Evolutionary conservation across 2,797 vertebrate genomes (phyloP).

Genomic region (Sciurus carolinensis): DNA sequence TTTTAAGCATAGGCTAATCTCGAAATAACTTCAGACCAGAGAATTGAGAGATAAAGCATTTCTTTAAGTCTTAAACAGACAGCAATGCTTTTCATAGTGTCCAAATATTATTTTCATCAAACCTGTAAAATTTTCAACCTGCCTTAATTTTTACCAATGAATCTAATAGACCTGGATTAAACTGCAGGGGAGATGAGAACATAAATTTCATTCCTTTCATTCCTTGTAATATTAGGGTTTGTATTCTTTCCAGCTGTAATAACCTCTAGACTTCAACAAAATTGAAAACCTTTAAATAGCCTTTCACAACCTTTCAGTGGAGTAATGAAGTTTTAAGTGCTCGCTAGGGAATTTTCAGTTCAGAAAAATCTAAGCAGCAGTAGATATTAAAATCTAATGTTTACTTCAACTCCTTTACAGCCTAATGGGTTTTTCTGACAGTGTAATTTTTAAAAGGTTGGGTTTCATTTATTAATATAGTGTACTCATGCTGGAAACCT

Average conservation of each 20-base stretch:
- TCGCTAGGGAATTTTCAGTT: slow-evolving; percentile 91
- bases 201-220: slow-evolving; percentile 92
- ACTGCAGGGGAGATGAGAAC: slow-evolving; percentile 89
- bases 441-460: slow-evolving; percentile 91
- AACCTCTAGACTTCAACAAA: slow-evolving; percentile 92
- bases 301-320: slow-evolving; percentile 91
- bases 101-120: slow-evolving; percentile 89
- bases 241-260: slow-evolving; percentile 91
- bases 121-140: slow-evolving; percentile 86
- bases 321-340: slow-evolving; percentile 93
- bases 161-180: slow-evolving; percentile 91
- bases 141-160: slow-evolving; percentile 89
- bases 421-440: slow-evolving; percentile 91
- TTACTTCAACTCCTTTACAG: slow-evolving; percentile 91
- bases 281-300: slow-evolving; percentile 93
- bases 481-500: slow-evolving; percentile 87
- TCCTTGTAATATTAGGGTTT: slow-evolving; percentile 91
- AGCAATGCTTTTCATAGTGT: slow-evolving; percentile 83
- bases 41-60: slow-evolving; percentile 69
- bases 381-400: slow-evolving; percentile 93
- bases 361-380: slow-evolving; percentile 91
- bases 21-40: slow-evolving; percentile 77
- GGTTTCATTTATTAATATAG: slow-evolving; percentile 91
- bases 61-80: slow-evolving; percentile 80
- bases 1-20: slow-evolving; percentile 80